phyloP scores from a whole-genome alignment of 2,113 vertebrate species.

The Platysternon megacephalum region DNA sequence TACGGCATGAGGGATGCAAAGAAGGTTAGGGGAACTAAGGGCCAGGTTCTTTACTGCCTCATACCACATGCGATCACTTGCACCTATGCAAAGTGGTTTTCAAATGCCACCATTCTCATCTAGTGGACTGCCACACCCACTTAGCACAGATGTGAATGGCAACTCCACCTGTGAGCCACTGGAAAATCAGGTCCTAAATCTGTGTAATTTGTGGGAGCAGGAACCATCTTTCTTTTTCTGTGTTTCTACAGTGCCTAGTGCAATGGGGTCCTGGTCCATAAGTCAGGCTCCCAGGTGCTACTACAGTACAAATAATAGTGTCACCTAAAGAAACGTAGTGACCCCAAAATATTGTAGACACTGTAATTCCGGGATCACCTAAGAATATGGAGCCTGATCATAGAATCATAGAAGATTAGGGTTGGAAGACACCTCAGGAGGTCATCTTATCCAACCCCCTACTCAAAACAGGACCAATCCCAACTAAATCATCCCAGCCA shows the following conservation, averaged over 20 bases:
- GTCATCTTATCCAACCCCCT: too few species aligned
- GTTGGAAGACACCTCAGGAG: too few species aligned
- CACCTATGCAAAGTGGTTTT: neutral
- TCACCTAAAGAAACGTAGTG: neutral
- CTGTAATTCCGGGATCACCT: neutral
- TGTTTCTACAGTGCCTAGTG: rapidly evolving
- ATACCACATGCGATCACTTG: rapidly evolving
- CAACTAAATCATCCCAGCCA: too few species aligned
- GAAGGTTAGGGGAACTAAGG: neutral
- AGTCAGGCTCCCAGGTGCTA: neutral
- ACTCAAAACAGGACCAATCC: too few species aligned
- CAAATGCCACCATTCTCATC: neutral
- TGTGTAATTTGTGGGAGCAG: rapidly evolving
- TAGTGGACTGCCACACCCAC: rapidly evolving
- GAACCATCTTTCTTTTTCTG: rapidly evolving
- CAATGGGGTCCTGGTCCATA: neutral
- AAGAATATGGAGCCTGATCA: neutral
- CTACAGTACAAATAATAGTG: rapidly evolving
- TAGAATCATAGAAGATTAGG: too few species aligned
- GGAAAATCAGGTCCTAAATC: neutral
- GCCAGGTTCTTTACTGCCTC: rapidly evolving
- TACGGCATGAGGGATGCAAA: neutral
- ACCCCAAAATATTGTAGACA: neutral
- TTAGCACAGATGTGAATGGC: rapidly evolving
- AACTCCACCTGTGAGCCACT: rapidly evolving